Evolutionary conservation across 2,113 vertebrate genomes (phyloP), one percentile per base, ranked within the genome.

Genomic region (Nyctereutes procyonoides): DNA sequence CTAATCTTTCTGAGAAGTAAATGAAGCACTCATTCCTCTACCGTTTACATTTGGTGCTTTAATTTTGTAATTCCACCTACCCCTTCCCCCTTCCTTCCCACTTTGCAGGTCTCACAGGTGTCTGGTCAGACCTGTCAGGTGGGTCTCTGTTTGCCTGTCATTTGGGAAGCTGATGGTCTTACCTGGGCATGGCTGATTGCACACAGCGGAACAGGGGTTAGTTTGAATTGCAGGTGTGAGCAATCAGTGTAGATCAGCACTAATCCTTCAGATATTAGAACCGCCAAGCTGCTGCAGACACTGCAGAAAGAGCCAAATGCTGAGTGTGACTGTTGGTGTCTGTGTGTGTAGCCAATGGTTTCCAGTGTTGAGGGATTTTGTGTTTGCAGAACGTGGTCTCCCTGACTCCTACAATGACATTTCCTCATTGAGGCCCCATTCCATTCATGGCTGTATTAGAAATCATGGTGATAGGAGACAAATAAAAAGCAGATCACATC

Each of bases 81-180:
- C 95, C 96, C 84, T 88, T 85, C 95, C 93, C 95, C 88, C 58
- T 55, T 74, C 91, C 83, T 96, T 48, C 93, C 96, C 88, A 71
- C 97, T 98, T 32, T 93, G 93, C 91, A 85, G 96, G 76, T 94
- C 97, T 85, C 69, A 88, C 98, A 99, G 99, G 99, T 99, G 99
- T 99, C 98, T 99, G 98, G 97, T 98, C 77, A 92, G 95, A 97
- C 92, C 98, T 97, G 98, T 99, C 99, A 99, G 99, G 99, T 99
- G 99, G 99, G 99, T 99, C 99, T 99, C 98, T 98, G 98, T 99
- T 99, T 99, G 99, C 98, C 98, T 99, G 99, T 99, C 99, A 99
- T 98, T 98, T 98, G 84, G 98, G 98, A 99, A 99, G 99, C 98
- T 98, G 98, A 99, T 98, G 99, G 99, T 99, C 99, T 99, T 98